Evolutionary conservation across 2,888 invertebrate species (phyloP).

Genomic region (Acronicta leporina): DNA sequence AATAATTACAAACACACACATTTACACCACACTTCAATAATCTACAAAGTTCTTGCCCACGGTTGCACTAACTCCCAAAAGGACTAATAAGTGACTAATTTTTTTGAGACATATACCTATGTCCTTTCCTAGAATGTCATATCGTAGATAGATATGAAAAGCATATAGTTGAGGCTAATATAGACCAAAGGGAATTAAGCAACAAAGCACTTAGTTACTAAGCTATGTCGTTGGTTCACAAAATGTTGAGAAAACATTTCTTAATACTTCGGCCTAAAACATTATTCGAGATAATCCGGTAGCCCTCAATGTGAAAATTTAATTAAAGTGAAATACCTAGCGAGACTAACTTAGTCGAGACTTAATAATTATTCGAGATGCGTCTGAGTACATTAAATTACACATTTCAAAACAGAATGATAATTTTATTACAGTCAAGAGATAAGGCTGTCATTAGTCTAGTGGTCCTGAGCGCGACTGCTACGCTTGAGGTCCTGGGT

Average conservation of each 20-base stretch:
- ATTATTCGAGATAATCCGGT: constrained; percentile 49
- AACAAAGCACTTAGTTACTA: constrained; percentile 13
- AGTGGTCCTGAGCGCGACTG: too few relatives aligned
- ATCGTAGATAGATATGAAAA: too few relatives aligned
- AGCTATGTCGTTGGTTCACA: constrained; percentile 19
- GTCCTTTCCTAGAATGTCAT: too few relatives aligned
- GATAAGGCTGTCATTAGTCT: too few relatives aligned
- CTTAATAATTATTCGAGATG: constrained; percentile 45
- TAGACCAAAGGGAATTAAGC: not conserved
- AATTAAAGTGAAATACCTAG: constrained; percentile 62
- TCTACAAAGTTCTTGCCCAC: not conserved
- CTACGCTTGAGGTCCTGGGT: too few relatives aligned
- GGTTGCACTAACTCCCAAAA: too few relatives aligned
- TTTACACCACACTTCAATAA: not conserved
- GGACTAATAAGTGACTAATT: too few relatives aligned
- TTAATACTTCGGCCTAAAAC: constrained; percentile 48
- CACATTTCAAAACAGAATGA: constrained; percentile 12
- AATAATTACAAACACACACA: too few relatives aligned
- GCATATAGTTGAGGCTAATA: too few relatives aligned
- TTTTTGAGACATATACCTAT: too few relatives aligned
- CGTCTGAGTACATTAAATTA: constrained; percentile 33
- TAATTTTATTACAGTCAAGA: constrained; percentile 20
- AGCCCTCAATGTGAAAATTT: constrained; percentile 59
- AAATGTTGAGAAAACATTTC: constrained; percentile 34
- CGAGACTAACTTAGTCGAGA: constrained; percentile 37